Conservation (phyloP, 2,113 vertebrate genomes). For the Protobothrops flavoviridis region DNA sequence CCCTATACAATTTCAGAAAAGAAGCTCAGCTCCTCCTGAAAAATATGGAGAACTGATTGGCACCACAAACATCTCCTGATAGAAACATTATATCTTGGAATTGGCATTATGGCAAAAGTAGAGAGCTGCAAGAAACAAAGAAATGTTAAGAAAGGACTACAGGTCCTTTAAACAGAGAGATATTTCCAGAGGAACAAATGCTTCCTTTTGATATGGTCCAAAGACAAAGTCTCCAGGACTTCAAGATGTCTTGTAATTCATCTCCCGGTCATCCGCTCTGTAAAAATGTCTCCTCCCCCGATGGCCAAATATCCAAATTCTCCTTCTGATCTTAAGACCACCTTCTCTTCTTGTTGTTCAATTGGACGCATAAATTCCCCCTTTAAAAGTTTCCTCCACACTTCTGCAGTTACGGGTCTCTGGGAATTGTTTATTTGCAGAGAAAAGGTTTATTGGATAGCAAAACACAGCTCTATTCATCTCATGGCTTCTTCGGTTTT, state of each 20-base stretch:
- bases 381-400: conserved; percentile 16
- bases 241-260: neutral
- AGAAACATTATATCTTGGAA: neutral
- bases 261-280: neutral
- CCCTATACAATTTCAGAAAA: no score
- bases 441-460: conserved; percentile 51
- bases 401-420: conserved; percentile 24
- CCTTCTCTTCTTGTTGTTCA: neutral
- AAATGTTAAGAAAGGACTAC: no score
- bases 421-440: conserved; percentile 61
- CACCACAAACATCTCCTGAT: neutral
- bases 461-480: conserved; percentile 54
- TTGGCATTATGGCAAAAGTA: neutral
- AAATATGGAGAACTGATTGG: neutral
- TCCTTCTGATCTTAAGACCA: neutral
- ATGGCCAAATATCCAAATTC: neutral
- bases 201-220: neutral
- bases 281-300: neutral
- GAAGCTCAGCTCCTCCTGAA: no score
- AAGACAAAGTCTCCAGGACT: neutral
- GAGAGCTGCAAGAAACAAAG: neutral
- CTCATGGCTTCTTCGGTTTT: conserved; percentile 55
- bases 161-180: neutral
- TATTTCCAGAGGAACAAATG: neutral
- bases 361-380: conserved; percentile 44